Evolutionary conservation across 2,888 invertebrate genomes (phyloP).

Genomic region (Melieria picta): DNA sequence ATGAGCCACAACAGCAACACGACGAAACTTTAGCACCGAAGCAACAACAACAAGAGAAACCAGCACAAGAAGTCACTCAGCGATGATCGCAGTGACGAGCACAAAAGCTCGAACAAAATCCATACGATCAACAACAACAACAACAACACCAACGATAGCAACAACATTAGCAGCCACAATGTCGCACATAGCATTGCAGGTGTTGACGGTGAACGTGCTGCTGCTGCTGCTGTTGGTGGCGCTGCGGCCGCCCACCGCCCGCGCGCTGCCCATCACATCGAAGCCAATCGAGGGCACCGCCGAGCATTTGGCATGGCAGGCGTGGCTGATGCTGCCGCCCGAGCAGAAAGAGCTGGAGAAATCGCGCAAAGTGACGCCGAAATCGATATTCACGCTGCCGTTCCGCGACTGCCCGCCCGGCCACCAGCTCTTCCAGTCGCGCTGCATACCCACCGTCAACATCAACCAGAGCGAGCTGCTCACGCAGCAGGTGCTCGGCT

Average conservation of each 20-base stretch:
- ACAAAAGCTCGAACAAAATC: background rate
- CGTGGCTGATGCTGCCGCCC: conserved; percentile 61
- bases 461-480: conserved; percentile 55
- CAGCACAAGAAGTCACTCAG: too few relatives aligned
- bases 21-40: background rate
- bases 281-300: conserved; percentile 65
- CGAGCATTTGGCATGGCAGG: conserved; percentile 65
- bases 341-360: conserved; percentile 57
- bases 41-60: background rate
- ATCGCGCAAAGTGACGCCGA: conserved; percentile 64
- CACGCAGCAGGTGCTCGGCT: conserved; percentile 51
- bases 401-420: conserved; percentile 61
- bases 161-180: background rate
- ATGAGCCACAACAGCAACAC: background rate
- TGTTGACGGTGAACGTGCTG: conserved; percentile 37
- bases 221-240: conserved; percentile 38
- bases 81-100: too few relatives aligned
- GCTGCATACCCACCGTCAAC: conserved; percentile 61
- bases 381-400: conserved; percentile 65
- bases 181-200: background rate
- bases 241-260: conserved; percentile 34
- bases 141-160: background rate
- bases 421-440: conserved; percentile 56
- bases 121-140: background rate
- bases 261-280: conserved; percentile 63